Base-by-base conservation (phyloP, 1,140 invertebrate species). In the Probaryconus sp. region DNA sequence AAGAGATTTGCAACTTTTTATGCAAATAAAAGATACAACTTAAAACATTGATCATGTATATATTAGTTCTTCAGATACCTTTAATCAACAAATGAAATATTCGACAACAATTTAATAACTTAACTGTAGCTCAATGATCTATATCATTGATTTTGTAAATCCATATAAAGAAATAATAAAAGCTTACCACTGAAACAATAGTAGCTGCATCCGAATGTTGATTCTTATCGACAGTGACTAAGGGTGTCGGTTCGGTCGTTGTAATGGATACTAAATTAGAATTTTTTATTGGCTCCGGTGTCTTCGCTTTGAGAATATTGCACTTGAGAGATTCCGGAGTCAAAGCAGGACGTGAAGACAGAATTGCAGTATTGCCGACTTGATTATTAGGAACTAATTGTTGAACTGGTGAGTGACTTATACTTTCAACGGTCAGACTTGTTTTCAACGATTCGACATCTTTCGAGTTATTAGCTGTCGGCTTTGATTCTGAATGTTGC, bases 281-380 rank as follows among this genome's bases (percentile, higher is more conserved):
- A 45, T 82, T 87, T 42, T 87, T 87, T 3, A 76, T 79, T 18
- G 82, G 78, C 17, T 88, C 85, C 4, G 85, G 79, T 33, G 81
- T 78, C 70, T 85, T 87, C 2, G 86, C 95, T 90, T 98, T 98
- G 21, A 97, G 87, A 82, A 98, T 97, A 89, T 98, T 98, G 86
- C 96, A 97, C 87, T 98, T 98, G 37, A 97, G 91, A 78, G 96
- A 94, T 61, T 96, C 95, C 1, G 94, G 93, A 24, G 95, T 95
- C 24, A 97, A 90, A 75, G 82, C 89, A 69, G 83, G 90, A 80
- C 73, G 86, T 64, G 64, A 88, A 65, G 77, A 88, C 80, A 80
- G 81, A 73, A 83, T 87, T 77, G 79, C 83, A 78, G 77, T 88
- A 83, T 78, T 81, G 50, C 78, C 79, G 74, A 89, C 69, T 78